Conservation (phyloP, 2,888 invertebrate genomes). For the Miltochrista miniata region DNA sequence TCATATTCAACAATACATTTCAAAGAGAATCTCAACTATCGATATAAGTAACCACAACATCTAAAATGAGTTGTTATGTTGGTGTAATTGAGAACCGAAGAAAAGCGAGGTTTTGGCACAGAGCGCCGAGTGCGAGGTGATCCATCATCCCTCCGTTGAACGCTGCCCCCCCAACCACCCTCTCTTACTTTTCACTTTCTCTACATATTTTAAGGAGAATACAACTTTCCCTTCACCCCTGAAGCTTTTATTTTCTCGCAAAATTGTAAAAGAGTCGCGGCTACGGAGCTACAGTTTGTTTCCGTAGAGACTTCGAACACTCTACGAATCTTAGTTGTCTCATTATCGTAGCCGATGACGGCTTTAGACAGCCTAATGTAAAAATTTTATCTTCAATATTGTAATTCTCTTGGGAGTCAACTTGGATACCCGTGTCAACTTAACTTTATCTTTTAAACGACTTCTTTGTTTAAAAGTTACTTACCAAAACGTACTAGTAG, state of each 20-base stretch:
- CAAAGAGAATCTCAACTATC: too few species aligned
- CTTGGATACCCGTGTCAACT: constrained; percentile 39
- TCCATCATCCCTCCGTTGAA: constrained; percentile 82
- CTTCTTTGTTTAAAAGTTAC: constrained; percentile 42
- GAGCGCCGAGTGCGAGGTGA: constrained; percentile 60
- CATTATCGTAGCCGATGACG: constrained; percentile 60
- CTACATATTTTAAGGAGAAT: constrained; percentile 84
- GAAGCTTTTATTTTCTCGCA: constrained; percentile 68
- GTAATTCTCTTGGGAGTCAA: constrained; percentile 55
- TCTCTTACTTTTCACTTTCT: constrained; percentile 82
- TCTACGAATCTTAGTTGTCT: constrained; percentile 64
- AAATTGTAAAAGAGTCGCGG: constrained; percentile 65
- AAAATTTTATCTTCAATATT: constrained; percentile 57
- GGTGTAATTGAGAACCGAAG: constrained; percentile 78
- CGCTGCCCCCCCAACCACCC: constrained; percentile 52
- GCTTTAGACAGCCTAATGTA: constrained; percentile 56
- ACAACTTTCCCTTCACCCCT: constrained; percentile 77
- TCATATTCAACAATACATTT: too few species aligned
- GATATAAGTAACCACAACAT: constrained; percentile 38
- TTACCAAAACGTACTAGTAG: neutral
- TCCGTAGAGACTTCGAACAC: constrained; percentile 52
- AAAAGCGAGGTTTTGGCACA: constrained; percentile 64
- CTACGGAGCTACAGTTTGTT: constrained; percentile 48
- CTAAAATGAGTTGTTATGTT: constrained; percentile 65
- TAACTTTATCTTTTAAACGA: constrained; percentile 42